phyloP scores from a whole-genome alignment of 2,888 invertebrate genomes.

The Plagodis dolabraria region DNA sequence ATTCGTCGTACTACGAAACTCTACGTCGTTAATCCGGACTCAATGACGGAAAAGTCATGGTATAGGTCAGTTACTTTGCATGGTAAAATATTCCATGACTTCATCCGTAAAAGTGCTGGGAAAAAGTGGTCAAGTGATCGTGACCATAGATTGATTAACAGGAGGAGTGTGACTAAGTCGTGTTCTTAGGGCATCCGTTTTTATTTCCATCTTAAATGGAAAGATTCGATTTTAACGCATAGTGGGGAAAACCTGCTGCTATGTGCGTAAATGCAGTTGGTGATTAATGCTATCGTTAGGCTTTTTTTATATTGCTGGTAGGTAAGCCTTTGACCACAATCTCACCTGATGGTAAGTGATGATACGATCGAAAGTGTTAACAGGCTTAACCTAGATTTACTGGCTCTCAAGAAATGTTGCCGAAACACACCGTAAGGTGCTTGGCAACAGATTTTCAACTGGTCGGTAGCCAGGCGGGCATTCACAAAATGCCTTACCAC shows the following conservation, averaged over 20 bases:
- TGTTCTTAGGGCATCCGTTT: slow-evolving; percentile 17
- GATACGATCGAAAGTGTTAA: no score
- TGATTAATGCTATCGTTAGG: no score
- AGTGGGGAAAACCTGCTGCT: slow-evolving; percentile 3
- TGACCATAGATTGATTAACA: not conserved
- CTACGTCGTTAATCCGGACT: slow-evolving; percentile 17
- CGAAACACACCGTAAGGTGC: no score
- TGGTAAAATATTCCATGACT: slow-evolving; percentile 15
- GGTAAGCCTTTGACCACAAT: no score
- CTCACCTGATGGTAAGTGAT: no score
- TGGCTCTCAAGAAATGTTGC: no score
- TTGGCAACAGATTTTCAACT: no score
- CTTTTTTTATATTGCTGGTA: no score
- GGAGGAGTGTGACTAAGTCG: slow-evolving; percentile 8
- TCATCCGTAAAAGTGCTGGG: slow-evolving; percentile 15
- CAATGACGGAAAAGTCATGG: slow-evolving; percentile 11
- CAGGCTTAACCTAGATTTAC: no score
- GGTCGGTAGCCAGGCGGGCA: no score
- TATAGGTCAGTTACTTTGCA: slow-evolving; percentile 2
- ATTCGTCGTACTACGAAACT: not conserved
- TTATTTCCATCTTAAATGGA: slow-evolving; percentile 14
- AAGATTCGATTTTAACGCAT: slow-evolving; percentile 13
- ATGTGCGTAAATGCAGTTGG: no score
- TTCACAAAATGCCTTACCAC: no score
- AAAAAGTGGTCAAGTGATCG: slow-evolving; percentile 7